phyloP scores from a whole-genome alignment of 2,113 vertebrate genomes.

The Syngnathus floridae region DNA sequence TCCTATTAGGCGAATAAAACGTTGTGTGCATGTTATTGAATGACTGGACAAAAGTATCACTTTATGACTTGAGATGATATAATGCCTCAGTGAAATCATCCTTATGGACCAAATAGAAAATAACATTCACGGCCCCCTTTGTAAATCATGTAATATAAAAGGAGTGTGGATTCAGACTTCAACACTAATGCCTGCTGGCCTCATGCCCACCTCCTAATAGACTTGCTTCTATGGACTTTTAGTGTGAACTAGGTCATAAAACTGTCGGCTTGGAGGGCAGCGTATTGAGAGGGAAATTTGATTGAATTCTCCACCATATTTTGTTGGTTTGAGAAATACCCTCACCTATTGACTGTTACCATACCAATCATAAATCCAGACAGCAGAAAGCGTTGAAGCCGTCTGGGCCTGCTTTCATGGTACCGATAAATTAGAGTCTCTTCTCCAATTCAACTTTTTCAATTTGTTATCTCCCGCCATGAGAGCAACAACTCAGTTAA shows the following conservation, averaged over 20 bases:
- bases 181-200: slow-evolving; percentile 36
- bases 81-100: background rate
- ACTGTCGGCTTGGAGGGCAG: slow-evolving; percentile 52
- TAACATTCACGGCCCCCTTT: background rate
- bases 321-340: slow-evolving; percentile 50
- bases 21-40: background rate
- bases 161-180: slow-evolving; percentile 29
- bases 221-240: slow-evolving; percentile 32
- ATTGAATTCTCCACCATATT: slow-evolving; percentile 51
- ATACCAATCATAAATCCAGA: slow-evolving; percentile 52
- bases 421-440: slow-evolving; percentile 58
- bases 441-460: slow-evolving; percentile 55
- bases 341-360: slow-evolving; percentile 41
- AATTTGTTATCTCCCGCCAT: slow-evolving; percentile 44
- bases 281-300: slow-evolving; percentile 40
- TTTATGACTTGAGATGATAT: slow-evolving; percentile 14
- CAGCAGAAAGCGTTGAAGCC: slow-evolving; percentile 32
- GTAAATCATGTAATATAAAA: slow-evolving; percentile 15
- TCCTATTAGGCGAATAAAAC: background rate
- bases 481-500: slow-evolving; percentile 52
- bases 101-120: slow-evolving; percentile 7
- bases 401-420: slow-evolving; percentile 45
- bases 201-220: slow-evolving; percentile 34
- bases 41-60: background rate
- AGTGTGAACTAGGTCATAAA: slow-evolving; percentile 47